Percentiles rank a stretch among this genome's conserved stretches.
phyloP scores from a whole-genome alignment of 2,797 vertebrate genomes.

The Fratercula arctica region DNA sequence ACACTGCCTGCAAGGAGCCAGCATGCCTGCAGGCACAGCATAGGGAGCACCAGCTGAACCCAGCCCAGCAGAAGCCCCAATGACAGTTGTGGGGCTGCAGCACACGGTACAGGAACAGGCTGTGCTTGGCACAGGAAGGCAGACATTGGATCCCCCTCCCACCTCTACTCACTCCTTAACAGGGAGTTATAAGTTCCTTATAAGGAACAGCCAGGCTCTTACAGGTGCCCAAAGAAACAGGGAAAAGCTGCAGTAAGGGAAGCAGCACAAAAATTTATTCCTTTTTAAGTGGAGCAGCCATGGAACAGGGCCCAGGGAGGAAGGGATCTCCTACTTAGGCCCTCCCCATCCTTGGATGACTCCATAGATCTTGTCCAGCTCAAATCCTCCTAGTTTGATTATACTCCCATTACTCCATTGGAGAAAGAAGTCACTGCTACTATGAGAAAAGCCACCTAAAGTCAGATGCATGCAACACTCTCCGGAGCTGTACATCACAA shows the following conservation, averaged over 20 bases:
- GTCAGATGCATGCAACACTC: neutral
- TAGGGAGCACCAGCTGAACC: rapidly evolving
- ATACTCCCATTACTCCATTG: neutral
- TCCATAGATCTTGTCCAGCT: neutral
- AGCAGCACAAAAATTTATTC: neutral
- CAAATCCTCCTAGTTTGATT: neutral
- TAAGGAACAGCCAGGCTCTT: neutral
- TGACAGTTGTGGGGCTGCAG: neutral
- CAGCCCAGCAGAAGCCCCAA: neutral
- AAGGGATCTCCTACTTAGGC: neutral
- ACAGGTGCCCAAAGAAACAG: neutral
- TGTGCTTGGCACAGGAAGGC: neutral
- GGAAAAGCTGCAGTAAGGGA: neutral
- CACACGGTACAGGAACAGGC: rapidly evolving
- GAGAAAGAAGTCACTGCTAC: neutral
- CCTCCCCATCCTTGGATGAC: neutral
- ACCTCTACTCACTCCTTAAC: neutral
- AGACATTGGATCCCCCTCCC: neutral
- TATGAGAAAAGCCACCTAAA: neutral
- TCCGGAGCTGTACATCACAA: neutral
- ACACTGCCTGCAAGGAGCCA: neutral
- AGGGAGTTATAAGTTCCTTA: neutral
- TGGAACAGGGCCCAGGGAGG: rapidly evolving
- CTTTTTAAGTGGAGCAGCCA: neutral
- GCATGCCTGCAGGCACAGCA: rapidly evolving